These are phyloP conservation scores for Oryzias celebensis DNA, from an alignment of 2,113 vertebrate species.

Conservation along the genomic window DNA sequence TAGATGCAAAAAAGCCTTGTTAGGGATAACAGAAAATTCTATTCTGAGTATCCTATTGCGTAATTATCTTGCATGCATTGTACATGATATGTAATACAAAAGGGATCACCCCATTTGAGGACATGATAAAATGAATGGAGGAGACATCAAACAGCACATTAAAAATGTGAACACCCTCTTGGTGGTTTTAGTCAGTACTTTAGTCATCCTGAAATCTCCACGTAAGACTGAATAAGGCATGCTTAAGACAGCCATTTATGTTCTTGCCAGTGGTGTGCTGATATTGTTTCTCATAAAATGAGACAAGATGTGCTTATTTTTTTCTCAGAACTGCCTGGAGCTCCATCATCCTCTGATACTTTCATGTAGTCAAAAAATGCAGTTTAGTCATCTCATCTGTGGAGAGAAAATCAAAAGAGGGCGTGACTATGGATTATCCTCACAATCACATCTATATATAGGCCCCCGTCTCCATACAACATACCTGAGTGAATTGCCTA, in stretches of 20 bases:
- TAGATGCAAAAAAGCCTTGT: slow-evolving; percentile 76
- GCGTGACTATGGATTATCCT: slow-evolving; percentile 55
- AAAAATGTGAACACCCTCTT: slow-evolving; percentile 89
- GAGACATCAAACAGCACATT: slow-evolving; percentile 93
- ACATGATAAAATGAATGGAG: slow-evolving; percentile 71
- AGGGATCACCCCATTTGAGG: slow-evolving; percentile 72
- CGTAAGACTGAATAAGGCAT: slow-evolving; percentile 97
- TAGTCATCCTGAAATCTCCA: slow-evolving; percentile 85
- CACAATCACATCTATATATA: slow-evolving; percentile 53
- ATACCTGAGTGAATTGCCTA: slow-evolving; percentile 74
- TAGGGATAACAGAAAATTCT: slow-evolving; percentile 75
- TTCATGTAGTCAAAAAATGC: slow-evolving; percentile 71
- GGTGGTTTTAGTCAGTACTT: slow-evolving; percentile 80
- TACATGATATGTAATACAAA: slow-evolving; percentile 80
- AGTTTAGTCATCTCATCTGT: slow-evolving; percentile 74
- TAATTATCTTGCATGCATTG: slow-evolving; percentile 83
- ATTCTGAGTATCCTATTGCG: slow-evolving; percentile 79
- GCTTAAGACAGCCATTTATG: slow-evolving; percentile 90
- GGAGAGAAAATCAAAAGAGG: slow-evolving; percentile 58
- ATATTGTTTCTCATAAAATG: slow-evolving; percentile 75
- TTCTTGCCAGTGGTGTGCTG: slow-evolving; percentile 86
- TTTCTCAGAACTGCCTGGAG: slow-evolving; percentile 62
- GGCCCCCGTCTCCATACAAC: slow-evolving; percentile 24
- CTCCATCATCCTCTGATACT: slow-evolving; percentile 63
- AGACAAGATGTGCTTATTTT: slow-evolving; percentile 74